Evolutionary conservation across 35 echinoderm and acorn worm species (phyloP).

Genomic region (Apostichopus parvimensis): DNA sequence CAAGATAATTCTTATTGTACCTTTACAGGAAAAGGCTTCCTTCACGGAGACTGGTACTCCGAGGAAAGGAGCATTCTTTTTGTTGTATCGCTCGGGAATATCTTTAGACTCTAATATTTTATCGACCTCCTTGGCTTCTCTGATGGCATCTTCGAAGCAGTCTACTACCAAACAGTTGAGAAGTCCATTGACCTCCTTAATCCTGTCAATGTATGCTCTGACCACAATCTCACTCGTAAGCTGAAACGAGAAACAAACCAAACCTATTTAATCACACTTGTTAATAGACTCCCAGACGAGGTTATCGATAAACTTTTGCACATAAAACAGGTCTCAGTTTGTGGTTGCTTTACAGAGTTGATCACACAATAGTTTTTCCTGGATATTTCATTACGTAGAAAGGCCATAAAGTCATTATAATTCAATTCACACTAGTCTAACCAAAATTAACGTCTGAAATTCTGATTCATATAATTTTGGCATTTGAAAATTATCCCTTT

Average conservation of each 20-base stretch:
- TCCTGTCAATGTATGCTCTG: conserved; percentile 79
- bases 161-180: conserved; percentile 78
- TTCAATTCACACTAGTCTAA: no score
- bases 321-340: no score
- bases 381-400: no score
- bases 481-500: no score
- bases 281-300: no score
- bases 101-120: conserved; percentile 73
- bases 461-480: no score
- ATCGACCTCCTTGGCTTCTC: conserved; percentile 81
- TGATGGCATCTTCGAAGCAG: conserved; percentile 73
- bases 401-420: no score
- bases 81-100: conserved; percentile 74
- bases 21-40: conserved; percentile 83
- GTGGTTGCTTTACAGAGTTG: no score
- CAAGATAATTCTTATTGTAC: conserved; percentile 25
- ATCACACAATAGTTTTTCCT: no score
- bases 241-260: conserved; percentile 40
- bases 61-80: conserved; percentile 87
- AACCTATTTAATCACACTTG: no score
- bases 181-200: conserved; percentile 76
- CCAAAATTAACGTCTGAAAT: no score
- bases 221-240: conserved; percentile 72
- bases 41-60: conserved; percentile 86
- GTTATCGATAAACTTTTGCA: no score